Conservation (phyloP, 2,888 invertebrate species). For the Chrysolina oricalcia region DNA sequence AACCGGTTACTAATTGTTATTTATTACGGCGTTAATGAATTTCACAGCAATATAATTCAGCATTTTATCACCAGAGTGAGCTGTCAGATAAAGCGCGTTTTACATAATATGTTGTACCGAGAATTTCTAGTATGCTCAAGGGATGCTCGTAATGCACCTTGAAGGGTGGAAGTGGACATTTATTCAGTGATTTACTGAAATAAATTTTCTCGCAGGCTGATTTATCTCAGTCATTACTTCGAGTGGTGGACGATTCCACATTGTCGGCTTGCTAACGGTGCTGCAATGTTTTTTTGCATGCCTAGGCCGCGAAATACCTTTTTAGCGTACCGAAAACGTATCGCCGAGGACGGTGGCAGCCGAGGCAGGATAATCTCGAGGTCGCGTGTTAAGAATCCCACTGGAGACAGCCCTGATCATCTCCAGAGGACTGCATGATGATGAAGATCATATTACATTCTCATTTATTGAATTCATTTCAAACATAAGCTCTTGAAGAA, state of each 20-base stretch:
- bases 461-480: too few relatives aligned
- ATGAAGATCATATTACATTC: too few relatives aligned
- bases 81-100: constrained; percentile 48
- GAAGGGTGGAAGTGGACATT: constrained; percentile 46
- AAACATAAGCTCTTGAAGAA: too few relatives aligned
- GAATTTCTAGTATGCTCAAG: constrained; percentile 45
- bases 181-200: constrained; percentile 43
- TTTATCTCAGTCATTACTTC: constrained; percentile 36
- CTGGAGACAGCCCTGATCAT: too few relatives aligned
- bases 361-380: too few relatives aligned
- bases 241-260: constrained; percentile 14
- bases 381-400: too few relatives aligned
- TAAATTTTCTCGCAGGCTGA: constrained; percentile 35
- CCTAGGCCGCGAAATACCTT: too few relatives aligned
- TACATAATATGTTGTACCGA: constrained; percentile 48
- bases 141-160: constrained; percentile 47
- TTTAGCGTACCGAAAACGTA: too few relatives aligned
- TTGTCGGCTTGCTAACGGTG: not conserved
- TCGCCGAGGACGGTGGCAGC: too few relatives aligned
- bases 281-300: too few relatives aligned
- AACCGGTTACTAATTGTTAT: constrained; percentile 45
- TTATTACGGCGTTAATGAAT: constrained; percentile 58
- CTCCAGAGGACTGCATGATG: too few relatives aligned
- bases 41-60: constrained; percentile 52
- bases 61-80: constrained; percentile 50